Conservation (phyloP, 1,140 invertebrate genomes). For the Aporrectodea caliginosa region DNA sequence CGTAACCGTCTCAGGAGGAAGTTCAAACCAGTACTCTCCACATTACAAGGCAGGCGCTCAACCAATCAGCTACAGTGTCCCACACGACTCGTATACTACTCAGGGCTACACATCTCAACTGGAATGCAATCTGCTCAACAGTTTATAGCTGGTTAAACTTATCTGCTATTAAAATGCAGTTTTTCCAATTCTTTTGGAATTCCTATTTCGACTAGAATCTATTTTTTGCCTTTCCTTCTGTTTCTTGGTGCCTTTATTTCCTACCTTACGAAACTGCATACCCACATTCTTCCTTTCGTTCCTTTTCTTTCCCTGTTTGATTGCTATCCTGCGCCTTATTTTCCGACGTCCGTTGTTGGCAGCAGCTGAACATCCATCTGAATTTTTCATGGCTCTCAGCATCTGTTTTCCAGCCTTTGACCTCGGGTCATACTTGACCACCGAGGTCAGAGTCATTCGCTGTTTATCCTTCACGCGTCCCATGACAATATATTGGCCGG, state of each 20-base stretch:
- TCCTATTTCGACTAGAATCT: no score
- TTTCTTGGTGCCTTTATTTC: background rate
- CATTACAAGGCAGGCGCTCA: no score
- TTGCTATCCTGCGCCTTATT: background rate
- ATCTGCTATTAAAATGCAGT: no score
- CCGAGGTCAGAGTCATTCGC: background rate
- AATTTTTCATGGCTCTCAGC: background rate
- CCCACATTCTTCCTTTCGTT: background rate
- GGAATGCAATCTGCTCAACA: no score
- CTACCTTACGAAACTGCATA: background rate
- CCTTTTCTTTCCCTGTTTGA: background rate
- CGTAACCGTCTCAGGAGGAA: no score
- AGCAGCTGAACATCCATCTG: background rate
- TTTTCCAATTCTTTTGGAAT: no score
- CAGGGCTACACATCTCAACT: no score
- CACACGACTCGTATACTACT: no score
- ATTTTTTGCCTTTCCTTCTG: background rate
- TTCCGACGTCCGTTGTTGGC: background rate
- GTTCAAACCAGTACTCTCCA: no score
- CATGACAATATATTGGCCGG: background rate
- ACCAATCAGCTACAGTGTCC: no score
- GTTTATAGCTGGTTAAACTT: no score
- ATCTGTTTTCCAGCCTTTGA: background rate
- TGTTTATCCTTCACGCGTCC: background rate
- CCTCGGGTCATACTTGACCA: background rate